Percentiles rank a stretch among this genome's conserved stretches.
Evolutionary conservation across 2,113 vertebrate genomes (phyloP).

Genomic region (Cyanistes caeruleus): DNA sequence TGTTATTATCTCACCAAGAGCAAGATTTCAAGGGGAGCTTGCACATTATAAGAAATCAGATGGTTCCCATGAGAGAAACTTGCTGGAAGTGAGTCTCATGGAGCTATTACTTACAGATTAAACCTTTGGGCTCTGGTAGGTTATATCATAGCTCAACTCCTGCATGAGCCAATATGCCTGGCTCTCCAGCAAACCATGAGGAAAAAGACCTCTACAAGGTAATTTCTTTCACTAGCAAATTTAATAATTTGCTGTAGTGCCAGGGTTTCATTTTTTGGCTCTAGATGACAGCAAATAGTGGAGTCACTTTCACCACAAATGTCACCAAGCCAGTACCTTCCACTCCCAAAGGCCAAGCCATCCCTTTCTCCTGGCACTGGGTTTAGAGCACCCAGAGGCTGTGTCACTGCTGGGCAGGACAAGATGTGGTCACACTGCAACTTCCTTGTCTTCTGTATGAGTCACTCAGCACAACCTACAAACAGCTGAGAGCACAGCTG

Average conservation of each 20-base stretch:
- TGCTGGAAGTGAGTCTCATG: not conserved
- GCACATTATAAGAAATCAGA: not conserved
- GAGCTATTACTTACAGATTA: not conserved
- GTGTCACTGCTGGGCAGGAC: not conserved
- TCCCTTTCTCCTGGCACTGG: not conserved
- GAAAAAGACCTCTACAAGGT: not conserved
- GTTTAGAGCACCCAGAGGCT: rapidly evolving
- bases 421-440: not conserved
- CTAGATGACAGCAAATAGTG: not conserved
- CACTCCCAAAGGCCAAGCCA: not conserved
- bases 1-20: not conserved
- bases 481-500: not conserved
- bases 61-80: not conserved
- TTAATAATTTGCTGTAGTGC: not conserved
- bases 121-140: not conserved
- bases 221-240: not conserved
- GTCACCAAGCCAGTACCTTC: rapidly evolving
- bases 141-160: not conserved
- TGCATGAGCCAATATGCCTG: not conserved
- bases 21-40: not conserved
- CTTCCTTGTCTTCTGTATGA: not conserved
- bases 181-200: not conserved
- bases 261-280: not conserved
- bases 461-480: not conserved
- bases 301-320: not conserved